These are phyloP conservation scores for Callithrix jacchus DNA, from an alignment of 2,113 vertebrate species.

Conservation along the genomic window DNA sequence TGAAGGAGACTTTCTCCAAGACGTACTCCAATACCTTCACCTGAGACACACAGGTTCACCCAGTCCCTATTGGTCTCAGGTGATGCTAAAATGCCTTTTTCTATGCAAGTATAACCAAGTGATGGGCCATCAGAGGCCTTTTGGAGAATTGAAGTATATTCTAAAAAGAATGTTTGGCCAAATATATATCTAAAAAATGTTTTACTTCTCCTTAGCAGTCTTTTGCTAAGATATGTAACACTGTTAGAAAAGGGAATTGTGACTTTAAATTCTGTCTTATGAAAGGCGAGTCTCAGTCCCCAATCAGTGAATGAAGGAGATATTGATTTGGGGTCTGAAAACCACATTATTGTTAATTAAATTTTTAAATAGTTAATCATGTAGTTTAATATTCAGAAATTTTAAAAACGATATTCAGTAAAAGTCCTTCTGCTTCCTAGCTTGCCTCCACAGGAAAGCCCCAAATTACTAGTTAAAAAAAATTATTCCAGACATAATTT, in stretches of 20 bases:
- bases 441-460: not conserved
- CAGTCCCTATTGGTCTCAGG: not conserved
- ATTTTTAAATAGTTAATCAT: not conserved
- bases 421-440: not conserved
- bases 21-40: not conserved
- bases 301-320: not conserved
- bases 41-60: not conserved
- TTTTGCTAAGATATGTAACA: not conserved
- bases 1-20: not conserved
- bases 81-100: not conserved
- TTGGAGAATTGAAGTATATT: not conserved
- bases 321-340: not conserved
- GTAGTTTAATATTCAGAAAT: not conserved
- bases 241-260: not conserved
- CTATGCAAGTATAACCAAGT: not conserved
- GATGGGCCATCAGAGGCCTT: not conserved
- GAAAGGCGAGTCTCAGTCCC: not conserved
- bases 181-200: not conserved
- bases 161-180: not conserved
- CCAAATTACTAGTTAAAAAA: not conserved
- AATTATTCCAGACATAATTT: not conserved
- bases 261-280: not conserved
- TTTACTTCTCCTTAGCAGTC: not conserved
- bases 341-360: not conserved
- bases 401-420: not conserved